Percentiles rank a stretch among this genome's conserved stretches.
phyloP scores from a whole-genome alignment of 2,113 vertebrate species.

The Merops nubicus region DNA sequence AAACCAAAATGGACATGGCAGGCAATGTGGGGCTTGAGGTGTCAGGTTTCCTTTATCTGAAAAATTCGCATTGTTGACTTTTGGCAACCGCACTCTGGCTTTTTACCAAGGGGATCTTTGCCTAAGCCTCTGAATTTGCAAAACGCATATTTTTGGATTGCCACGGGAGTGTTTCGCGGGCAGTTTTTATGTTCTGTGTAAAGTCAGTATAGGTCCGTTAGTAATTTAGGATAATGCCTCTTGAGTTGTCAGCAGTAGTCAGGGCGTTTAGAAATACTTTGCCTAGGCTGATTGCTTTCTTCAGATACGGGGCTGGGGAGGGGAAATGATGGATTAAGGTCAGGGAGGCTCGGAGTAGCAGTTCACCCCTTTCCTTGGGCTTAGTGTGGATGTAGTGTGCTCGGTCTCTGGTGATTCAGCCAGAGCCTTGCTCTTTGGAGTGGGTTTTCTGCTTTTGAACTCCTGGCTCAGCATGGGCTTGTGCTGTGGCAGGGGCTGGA shows the following conservation, averaged over 20 bases:
- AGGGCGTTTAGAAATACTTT: not conserved
- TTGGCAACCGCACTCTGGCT: not conserved
- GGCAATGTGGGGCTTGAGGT: not conserved
- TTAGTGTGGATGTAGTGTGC: accelerated
- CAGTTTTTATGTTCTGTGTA: not conserved
- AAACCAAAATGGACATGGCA: not conserved
- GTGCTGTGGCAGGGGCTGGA: conserved; percentile 8
- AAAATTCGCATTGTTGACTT: conserved; percentile 23
- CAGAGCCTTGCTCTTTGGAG: not conserved
- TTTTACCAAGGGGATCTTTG: conserved; percentile 1
- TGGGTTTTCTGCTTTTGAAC: not conserved
- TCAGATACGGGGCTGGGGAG: not conserved
- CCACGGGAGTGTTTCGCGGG: not conserved
- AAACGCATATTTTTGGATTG: not conserved
- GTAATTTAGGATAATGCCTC: not conserved
- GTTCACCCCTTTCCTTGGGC: not conserved
- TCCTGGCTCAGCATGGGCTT: not conserved
- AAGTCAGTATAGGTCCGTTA: not conserved
- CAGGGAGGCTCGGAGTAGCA: not conserved
- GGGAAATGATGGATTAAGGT: not conserved
- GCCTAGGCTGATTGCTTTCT: not conserved
- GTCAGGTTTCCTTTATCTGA: conserved; percentile 45
- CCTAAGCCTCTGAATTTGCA: conserved; percentile 11
- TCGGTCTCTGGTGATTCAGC: not conserved
- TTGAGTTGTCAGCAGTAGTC: not conserved